Evolutionary conservation across 2,113 vertebrate genomes (phyloP), one percentile per base, ranked within the genome.

Genomic region (Chamaea fasciata): DNA sequence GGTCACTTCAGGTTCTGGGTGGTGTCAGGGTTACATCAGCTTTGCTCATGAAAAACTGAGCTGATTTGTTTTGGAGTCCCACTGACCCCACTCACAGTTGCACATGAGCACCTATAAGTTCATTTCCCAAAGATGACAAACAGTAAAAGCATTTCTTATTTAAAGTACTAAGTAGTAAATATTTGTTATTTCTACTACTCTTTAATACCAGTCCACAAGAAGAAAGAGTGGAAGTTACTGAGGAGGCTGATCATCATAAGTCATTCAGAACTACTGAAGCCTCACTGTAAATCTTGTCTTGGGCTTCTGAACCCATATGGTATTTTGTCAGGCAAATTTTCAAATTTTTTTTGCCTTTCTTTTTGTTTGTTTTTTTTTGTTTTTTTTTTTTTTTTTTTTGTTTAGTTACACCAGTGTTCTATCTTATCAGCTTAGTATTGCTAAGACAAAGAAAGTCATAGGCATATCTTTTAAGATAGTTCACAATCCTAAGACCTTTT

Each of bases 231-330:
- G 11, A 70, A 55, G 5, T 52, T 79, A 35, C 22, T 55, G 47
- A 42, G 39, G 23, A 30, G 14, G 11, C 24, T 7, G 1, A 60
- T 59, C 12, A 35, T 28, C 1, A 1, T 39, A 78, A 73, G 26
- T 44, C 18, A 37, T 20, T 57, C n/a, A 77, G 60, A 83, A 42
- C 76, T 81, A 55, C 3, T 80, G 30, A 59, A 77, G 15, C 65
- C 21, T 89, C 39, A 24, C 23, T 68, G 22, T 6, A 87, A 14
- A 39, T 60, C 28, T 82, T 53, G 15, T 59, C 35, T 14, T 0
- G 0, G 28, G 3, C n/a, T 80, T 69, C 50, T 41, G 35, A 90
- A 35, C 4, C 3, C 14, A 27, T 23, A 37, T 1, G 6, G 1
- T 33, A 33, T 60, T 65, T 88, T 62, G 42, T 35, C 35, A 37